Base-by-base conservation (phyloP, 1,140 invertebrate species). In the Neodiprion virginianus region DNA sequence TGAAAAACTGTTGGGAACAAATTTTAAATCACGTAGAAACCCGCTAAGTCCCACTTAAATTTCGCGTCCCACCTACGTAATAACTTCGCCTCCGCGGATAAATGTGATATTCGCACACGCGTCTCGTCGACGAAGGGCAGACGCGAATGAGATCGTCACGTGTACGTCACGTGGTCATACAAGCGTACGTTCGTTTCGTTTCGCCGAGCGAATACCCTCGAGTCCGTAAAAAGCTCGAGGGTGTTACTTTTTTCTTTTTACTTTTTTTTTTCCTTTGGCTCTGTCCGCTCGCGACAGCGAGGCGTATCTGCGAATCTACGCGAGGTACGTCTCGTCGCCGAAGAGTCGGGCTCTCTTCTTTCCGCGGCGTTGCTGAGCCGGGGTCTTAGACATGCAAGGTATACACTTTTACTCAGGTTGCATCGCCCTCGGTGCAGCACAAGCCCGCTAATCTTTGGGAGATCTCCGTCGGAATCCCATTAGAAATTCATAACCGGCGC, bases 401-500 rank as follows among this genome's bases (percentile, higher is more conserved):
- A 83, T 17, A 85, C 82, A 82, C 75, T 81, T 85, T 81, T 83
- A 14, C 70, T 69, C 79, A 74, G 68, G 72, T 76, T 71, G 70
- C 77, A 76, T 76, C 73, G 53, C 67, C 77, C 74, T 74, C 48
- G 53, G 71, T 21, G 17, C 17, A 61, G 49, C 67, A 72, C 73
- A 79, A 83, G 11, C 53, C n/a, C 84, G 83, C 86, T 88, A 88
- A 88, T 88, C 86, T 88, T 84, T 87, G 78, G 83, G 86, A 88
- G 87, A 88, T 88, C 87, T 88, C 78, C 85, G 84, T 78, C 84
- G 82, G 84, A 88, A 88, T 88, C 87, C 88, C 85, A 86, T 88
- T 88, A 88, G 86, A 88, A 88, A 88, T 88, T 88, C 87, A 88
- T 88, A 88, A 88, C 86, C 86, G 86, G 85, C 82, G 80, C 81